Percentiles rank a stretch among this genome's conserved stretches.
Evolutionary conservation across 2,888 invertebrate genomes (phyloP).

Genomic region (Cryptocheilus praepositus): DNA sequence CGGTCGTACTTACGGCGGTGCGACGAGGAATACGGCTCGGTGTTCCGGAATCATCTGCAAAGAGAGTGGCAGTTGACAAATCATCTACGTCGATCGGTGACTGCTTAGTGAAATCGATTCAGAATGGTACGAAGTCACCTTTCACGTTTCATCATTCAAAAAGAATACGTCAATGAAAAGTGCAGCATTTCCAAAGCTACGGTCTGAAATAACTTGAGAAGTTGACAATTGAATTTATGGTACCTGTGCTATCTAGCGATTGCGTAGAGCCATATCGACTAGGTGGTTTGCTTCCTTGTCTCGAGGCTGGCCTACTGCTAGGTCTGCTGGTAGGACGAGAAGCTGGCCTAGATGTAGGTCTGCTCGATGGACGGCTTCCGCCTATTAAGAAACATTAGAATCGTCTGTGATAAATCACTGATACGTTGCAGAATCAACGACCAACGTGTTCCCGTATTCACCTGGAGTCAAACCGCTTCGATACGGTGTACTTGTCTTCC

Average conservation of each 20-base stretch:
- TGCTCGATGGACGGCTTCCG: slow-evolving; percentile 78
- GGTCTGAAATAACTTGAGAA: too few species aligned
- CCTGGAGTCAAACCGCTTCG: slow-evolving; percentile 86
- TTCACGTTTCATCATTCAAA: too few species aligned
- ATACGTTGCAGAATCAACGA: too few species aligned
- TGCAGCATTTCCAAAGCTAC: too few species aligned
- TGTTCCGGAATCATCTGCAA: slow-evolving; percentile 82
- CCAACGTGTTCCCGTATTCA: slow-evolving; percentile 24
- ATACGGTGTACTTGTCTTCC: slow-evolving; percentile 80
- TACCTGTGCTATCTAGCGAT: slow-evolving; percentile 92
- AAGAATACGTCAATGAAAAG: too few species aligned
- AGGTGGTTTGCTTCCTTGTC: slow-evolving; percentile 93
- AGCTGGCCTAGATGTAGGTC: slow-evolving; percentile 86
- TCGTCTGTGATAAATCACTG: background rate
- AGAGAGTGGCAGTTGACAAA: background rate
- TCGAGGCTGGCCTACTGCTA: slow-evolving; percentile 88
- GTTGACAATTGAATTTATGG: too few species aligned
- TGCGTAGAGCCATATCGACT: slow-evolving; percentile 95
- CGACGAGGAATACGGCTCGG: slow-evolving; percentile 88
- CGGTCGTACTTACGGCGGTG: slow-evolving; percentile 79
- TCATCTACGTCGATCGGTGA: background rate
- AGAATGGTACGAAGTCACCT: too few species aligned
- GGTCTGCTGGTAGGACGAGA: slow-evolving; percentile 84
- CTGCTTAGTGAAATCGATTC: too few species aligned
- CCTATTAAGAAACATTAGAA: slow-evolving; percentile 70